Base-by-base conservation (phyloP, 2,888 invertebrate species). In the Thera britannica region DNA sequence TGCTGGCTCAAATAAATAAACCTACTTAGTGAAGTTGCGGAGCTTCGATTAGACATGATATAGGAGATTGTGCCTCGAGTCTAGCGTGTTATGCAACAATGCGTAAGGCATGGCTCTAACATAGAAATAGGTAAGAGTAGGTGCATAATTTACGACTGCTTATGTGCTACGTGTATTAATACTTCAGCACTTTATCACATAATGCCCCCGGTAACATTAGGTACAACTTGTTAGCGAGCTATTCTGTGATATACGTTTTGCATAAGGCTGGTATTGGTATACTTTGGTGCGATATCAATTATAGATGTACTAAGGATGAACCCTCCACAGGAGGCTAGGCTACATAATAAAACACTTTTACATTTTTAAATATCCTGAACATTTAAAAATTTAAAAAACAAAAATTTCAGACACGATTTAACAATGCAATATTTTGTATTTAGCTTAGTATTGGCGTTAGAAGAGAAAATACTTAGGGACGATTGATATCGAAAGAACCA, bases 31-130 rank as follows among this genome's bases (percentile, higher is more conserved):
- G 59, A 61, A 49, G 67, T 59, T 48, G 59, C 68, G 66, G 73
- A 67, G 68, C 74, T 79, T 77, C 76, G 77, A 80, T 76, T 80
- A 76, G 77, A 79, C 77, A 74, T 73, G 75, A 81, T 78, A 81
- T 79, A 72, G 77, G 68, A 74, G 82, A 81, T 83, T 80, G 12
- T 80, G 59, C 59, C 55, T 72, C 77, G 69, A 71, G 60, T 61
- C 67, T 58, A 65, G 68, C 62, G 68, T 79, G 79, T 86, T 83
- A 77, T 78, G 79, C 81, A 83, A 85, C 80, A 78, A 77, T 75
- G 78, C 81, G 78, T 77, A 77, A 76, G 78, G 80, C 73, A 82
- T 80, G 78, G 79, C 79, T 80, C 75, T 58, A 65, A 72, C 72
- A 71, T 70, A 75, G 75, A 76, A 73, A 74, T 75, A 51, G 7